These are phyloP conservation scores for Cinclus mexicanus DNA, from an alignment of 2,113 vertebrate genomes.

Conservation along the genomic window DNA sequence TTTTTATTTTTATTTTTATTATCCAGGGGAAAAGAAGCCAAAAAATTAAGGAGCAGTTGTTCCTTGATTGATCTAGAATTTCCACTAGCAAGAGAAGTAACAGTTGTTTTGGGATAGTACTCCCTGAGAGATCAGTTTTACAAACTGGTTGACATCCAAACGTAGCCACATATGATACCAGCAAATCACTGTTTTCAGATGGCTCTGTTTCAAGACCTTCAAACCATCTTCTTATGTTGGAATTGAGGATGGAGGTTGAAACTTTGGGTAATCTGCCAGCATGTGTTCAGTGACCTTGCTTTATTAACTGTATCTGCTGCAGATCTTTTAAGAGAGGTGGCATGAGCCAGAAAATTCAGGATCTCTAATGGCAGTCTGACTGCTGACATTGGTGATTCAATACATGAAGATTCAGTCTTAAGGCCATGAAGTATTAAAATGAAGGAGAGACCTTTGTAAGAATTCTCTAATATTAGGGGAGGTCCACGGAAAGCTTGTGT, in stretches of 20 bases:
- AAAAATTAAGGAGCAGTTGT: slow-evolving; percentile 48
- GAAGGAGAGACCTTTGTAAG: not conserved
- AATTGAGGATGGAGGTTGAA: not conserved
- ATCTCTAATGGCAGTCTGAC: not conserved
- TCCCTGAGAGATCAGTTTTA: slow-evolving; percentile 19
- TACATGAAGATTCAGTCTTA: not conserved
- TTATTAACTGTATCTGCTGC: not conserved
- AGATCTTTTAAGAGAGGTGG: not conserved
- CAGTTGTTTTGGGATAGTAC: slow-evolving; percentile 14
- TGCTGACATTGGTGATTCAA: not conserved
- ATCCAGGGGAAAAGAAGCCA: not conserved
- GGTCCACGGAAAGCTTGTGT: not conserved
- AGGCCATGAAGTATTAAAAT: not conserved
- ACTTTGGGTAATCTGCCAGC: not conserved
- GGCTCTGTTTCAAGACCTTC: not conserved
- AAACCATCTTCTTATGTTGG: not conserved
- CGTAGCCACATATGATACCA: not conserved
- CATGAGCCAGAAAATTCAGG: not conserved
- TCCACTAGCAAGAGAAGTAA: not conserved
- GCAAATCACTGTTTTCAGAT: not conserved
- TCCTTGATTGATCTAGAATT: slow-evolving; percentile 4
- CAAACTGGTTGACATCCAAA: slow-evolving; percentile 40
- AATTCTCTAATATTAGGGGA: not conserved
- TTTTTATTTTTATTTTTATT: not conserved
- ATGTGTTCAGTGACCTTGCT: not conserved